Evolutionary conservation across 1,140 invertebrate genomes (phyloP), one percentile per base, ranked within the genome.

Genomic region (Neodiprion pinetum): DNA sequence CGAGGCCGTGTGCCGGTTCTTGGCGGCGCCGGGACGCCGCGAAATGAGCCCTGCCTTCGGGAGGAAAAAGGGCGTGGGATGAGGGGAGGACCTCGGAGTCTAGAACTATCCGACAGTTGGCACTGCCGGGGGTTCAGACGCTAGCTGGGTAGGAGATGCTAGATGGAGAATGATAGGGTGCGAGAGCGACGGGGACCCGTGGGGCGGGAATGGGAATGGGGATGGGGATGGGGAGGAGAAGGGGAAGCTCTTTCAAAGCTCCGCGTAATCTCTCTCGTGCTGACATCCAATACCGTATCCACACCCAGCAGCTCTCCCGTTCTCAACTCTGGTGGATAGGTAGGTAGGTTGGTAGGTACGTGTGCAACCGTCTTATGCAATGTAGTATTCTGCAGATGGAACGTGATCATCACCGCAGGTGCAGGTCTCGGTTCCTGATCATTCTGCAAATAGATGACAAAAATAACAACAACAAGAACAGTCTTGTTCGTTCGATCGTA

Each of bases 261-360:
- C 74, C 77, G 75, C 80, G 80, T 82, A 82, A 82, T 82, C 80
- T 82, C 80, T 82, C 80, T 81, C 80, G 80, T 77, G 80, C 78
- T 82, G 80, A 82, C 80, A 81, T 81, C 79, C 80, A 82, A 81
- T 82, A 81, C 80, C 77, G 73, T 53, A 53, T 79, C 68, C 75
- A 75, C 71, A 71, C 77, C 72, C 74, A 76, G 75, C 72, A 72
- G 80, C 75, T 81, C 80, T 67, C 74, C 74, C 72, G 17, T 65
- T 61, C 66, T 81, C 77, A 61, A 78, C 78, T 77, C 17, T 21
- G 17, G 17, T 21, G 17, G 17, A 21, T 21, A 21, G 17, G 17
- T 21, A 21, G 17, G 17, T 21, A 21, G 17, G 17, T 21, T 21
- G 17, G 17, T 21, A 21, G 17, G 17, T 21, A 21, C 17, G 17